Conservation (phyloP, 2,888 invertebrate species). For the Cephus nigrinus region DNA sequence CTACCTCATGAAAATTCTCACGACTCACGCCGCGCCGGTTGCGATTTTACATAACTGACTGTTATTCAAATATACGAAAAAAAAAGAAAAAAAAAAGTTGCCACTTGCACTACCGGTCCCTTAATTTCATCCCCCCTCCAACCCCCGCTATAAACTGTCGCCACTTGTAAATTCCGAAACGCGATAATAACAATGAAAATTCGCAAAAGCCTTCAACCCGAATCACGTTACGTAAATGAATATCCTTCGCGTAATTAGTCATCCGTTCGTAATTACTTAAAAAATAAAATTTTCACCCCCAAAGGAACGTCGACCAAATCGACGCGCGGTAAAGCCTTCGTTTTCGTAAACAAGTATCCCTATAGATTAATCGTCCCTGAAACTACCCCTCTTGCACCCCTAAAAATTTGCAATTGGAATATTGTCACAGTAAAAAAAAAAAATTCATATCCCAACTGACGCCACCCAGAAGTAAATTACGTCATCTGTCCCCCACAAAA, state of each 20-base stretch:
- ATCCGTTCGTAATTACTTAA: no score
- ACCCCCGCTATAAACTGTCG: no score
- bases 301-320: no score
- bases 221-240: not conserved
- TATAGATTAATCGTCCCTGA: not conserved
- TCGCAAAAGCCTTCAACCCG: no score
- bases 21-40: not conserved
- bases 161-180: conserved; percentile 14
- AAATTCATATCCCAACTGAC: no score
- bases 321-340: no score
- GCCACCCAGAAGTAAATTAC: no score
- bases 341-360: not conserved
- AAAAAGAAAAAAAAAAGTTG: conserved; percentile 15
- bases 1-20: conserved; percentile 1
- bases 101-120: conserved; percentile 26
- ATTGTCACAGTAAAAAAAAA: no score
- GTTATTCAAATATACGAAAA: conserved; percentile 28
- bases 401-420: no score
- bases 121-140: not conserved
- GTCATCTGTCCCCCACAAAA: no score
- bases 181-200: conserved; percentile 1
- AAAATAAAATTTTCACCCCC: no score
- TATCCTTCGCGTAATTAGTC: no score
- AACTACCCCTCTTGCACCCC: not conserved
- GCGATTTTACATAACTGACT: conserved; percentile 1